Evolutionary conservation across 2,888 invertebrate species (phyloP).

Genomic region (Cephus nigrinus): DNA sequence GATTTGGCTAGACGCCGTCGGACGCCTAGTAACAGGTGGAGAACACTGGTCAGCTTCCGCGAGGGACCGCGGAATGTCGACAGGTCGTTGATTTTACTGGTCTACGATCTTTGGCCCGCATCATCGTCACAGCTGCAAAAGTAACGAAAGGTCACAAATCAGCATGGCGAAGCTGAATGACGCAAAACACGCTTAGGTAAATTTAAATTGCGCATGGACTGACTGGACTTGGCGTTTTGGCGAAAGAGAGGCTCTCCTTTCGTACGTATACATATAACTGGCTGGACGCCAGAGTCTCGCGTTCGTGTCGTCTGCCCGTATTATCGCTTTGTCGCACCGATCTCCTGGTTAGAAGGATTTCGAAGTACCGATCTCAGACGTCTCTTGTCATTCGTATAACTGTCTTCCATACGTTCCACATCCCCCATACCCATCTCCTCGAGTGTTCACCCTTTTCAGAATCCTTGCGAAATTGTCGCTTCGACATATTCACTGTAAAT

Average conservation of each 20-base stretch:
- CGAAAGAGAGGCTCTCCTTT: conserved; percentile 25
- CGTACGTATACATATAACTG: conserved; percentile 33
- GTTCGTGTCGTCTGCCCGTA: conserved; percentile 38
- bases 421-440: not conserved
- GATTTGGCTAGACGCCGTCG: not conserved
- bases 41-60: not conserved
- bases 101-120: conserved; percentile 51
- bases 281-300: conserved; percentile 46
- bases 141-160: conserved; percentile 56
- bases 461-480: conserved; percentile 27
- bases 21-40: conserved; percentile 51
- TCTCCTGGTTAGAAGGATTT: conserved; percentile 9
- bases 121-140: conserved; percentile 54
- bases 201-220: conserved; percentile 60
- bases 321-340: conserved; percentile 38
- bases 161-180: conserved; percentile 51
- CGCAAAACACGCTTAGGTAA: conserved; percentile 62
- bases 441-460: not conserved
- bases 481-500: conserved; percentile 4
- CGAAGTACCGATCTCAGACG: conserved; percentile 8
- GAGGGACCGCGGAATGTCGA: conserved; percentile 42
- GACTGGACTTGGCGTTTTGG: conserved; percentile 32
- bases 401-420: not conserved
- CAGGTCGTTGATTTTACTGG: conserved; percentile 54
- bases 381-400: not conserved